Evolutionary conservation across 2,113 vertebrate species (phyloP).

Genomic region (Mesocricetus auratus): DNA sequence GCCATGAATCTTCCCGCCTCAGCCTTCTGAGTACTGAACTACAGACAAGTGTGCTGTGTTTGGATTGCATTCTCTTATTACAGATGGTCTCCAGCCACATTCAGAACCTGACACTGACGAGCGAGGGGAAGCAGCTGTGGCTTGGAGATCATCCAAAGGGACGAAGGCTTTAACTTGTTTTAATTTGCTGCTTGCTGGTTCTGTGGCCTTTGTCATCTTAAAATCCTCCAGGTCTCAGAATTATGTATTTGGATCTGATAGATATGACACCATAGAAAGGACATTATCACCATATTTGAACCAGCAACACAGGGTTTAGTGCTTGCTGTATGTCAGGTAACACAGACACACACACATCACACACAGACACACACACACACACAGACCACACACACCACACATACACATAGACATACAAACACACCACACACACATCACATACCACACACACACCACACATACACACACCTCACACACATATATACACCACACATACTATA

Average conservation of each 20-base stretch:
- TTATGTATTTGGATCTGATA: background rate
- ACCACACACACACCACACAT: too few relatives aligned
- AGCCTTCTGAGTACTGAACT: background rate
- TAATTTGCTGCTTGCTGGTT: background rate
- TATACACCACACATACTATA: too few relatives aligned
- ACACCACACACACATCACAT: too few relatives aligned
- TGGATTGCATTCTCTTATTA: background rate
- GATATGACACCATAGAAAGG: background rate
- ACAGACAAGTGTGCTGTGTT: background rate
- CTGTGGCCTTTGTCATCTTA: background rate
- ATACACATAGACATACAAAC: too few relatives aligned
- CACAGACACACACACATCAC: background rate
- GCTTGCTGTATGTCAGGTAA: too few relatives aligned
- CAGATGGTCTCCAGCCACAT: background rate
- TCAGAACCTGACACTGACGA: background rate
- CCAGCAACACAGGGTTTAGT: background rate
- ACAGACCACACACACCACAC: background rate
- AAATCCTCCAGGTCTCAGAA: conserved; percentile 5
- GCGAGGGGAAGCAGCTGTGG: background rate
- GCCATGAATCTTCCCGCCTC: background rate
- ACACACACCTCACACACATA: too few relatives aligned
- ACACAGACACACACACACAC: background rate
- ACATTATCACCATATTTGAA: background rate
- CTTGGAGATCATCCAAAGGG: background rate
- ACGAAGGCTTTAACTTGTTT: background rate